These are phyloP conservation scores for Sebastes goodei DNA, from an alignment of 2,797 vertebrate genomes.

Conservation along the genomic window DNA sequence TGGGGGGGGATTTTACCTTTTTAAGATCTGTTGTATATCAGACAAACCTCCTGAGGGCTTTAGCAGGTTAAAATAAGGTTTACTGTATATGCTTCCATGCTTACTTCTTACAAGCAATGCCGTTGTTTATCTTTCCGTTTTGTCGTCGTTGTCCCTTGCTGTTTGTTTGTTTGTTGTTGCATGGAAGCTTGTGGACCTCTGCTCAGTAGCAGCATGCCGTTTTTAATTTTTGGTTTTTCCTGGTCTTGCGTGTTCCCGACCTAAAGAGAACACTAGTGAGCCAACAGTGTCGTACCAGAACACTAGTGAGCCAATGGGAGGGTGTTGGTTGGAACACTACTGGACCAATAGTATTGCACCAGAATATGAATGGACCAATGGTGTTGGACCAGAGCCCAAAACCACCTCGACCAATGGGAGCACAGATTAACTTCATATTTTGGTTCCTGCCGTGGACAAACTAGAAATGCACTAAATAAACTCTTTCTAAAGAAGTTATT, in stretches of 20 bases:
- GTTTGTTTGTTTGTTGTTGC: conserved; percentile 79
- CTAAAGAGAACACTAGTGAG: conserved; percentile 74
- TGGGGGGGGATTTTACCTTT: conserved; percentile 62
- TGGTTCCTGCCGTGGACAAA: conserved; percentile 76
- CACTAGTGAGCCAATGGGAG: conserved; percentile 74
- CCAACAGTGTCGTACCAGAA: conserved; percentile 75
- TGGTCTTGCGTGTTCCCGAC: conserved; percentile 67
- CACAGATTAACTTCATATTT: conserved; percentile 77
- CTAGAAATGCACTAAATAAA: conserved; percentile 83
- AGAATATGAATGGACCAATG: conserved; percentile 68
- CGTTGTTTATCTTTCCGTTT: conserved; percentile 72
- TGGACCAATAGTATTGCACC: conserved; percentile 73
- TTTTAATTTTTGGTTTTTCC: conserved; percentile 1
- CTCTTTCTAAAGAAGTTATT: conserved; percentile 69
- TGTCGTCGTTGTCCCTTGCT: conserved; percentile 66
- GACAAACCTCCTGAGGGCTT: conserved; percentile 71
- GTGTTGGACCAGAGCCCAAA: conserved; percentile 60
- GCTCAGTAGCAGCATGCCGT: conserved; percentile 83
- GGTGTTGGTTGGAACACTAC: conserved; percentile 62
- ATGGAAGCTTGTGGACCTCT: conserved; percentile 83
- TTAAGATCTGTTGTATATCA: conserved; percentile 73
- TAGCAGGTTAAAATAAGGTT: conserved; percentile 74
- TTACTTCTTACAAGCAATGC: conserved; percentile 74
- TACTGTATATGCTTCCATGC: conserved; percentile 81
- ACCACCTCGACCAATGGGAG: conserved; percentile 69